phyloP scores from a whole-genome alignment of 2,797 vertebrate species.

The Halcyon badia region DNA sequence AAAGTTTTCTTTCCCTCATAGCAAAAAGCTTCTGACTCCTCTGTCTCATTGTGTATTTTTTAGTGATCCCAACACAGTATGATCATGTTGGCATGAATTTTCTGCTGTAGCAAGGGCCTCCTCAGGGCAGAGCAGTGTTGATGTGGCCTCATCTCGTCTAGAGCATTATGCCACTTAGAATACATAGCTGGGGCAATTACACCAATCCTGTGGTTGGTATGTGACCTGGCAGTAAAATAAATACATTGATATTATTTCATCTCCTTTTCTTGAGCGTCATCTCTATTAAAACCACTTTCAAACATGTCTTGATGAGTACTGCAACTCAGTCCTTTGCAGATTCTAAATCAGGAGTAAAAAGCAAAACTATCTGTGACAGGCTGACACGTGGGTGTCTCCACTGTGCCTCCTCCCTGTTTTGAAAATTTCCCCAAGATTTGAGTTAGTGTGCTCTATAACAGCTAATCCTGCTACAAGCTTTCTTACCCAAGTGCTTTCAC shows the following conservation, averaged over 20 bases:
- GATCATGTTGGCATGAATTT: background rate
- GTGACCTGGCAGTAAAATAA: background rate
- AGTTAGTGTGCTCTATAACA: background rate
- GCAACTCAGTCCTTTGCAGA: background rate
- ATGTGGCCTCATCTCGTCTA: background rate
- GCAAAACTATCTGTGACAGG: background rate
- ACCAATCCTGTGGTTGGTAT: background rate
- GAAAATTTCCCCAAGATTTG: background rate
- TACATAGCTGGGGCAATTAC: background rate
- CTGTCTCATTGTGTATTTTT: background rate
- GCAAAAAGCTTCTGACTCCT: background rate
- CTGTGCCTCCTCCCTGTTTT: background rate
- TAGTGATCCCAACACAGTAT: background rate
- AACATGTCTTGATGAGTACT: background rate
- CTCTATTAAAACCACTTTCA: background rate
- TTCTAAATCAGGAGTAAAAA: background rate
- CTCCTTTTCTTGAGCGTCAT: background rate
- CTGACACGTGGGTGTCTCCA: background rate
- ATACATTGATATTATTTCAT: background rate
- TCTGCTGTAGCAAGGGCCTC: background rate
- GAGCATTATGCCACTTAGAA: background rate
- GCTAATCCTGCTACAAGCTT: background rate
- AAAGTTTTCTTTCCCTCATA: background rate
- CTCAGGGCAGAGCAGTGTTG: background rate
- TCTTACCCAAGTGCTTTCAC: background rate